Evolutionary conservation across 2,888 invertebrate species (phyloP), one percentile per base, ranked within the genome.

Genomic region (Tetrapedia diversipes): DNA sequence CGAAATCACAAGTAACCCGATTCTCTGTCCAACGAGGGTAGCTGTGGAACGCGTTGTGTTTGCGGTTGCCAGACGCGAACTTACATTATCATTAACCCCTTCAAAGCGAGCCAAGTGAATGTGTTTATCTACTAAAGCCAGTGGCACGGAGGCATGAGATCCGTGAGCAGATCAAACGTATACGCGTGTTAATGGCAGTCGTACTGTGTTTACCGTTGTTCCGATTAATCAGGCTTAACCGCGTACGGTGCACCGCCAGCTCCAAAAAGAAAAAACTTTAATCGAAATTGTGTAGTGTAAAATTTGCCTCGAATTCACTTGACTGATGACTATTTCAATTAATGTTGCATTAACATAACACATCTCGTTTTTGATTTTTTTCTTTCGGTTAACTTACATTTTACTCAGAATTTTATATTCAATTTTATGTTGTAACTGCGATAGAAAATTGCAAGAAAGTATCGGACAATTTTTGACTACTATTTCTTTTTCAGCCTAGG

Each of bases 31-130:
- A 19, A 53, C 60, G 65, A 59, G 78, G 77, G 61, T 53, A 34
- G 27, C 19, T 8, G 63, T 37, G 57, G 24, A 39, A 54, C 37
- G 43, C 47, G 47, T 47, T 47, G 45, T 45, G 45, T 68, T 69
- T 72, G 75, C 66, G 70, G 77, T 80, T 75, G 77, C 65, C 70
- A 72, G 72, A 82, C 77, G 80, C 74, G 82, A 86, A 87, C 85
- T 87, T 82, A 77, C 85, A 86, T 87, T 86, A 87, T 84, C 87
- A 85, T 87, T 86, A 86, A 83, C 75, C 79, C 76, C 45, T 71
- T 63, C 57, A 51, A 41, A 53, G 29, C 45, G 61, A 29, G 24
- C 24, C 70, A 45, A 72, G 76, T 61, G 74, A 84, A 84, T 76
- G 78, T 74, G 77, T 84, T 81, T 84, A 66, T 69, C 49, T 43